A percentile compares a stretch with the other conserved stretches of the same genome.
Conservation (phyloP, 2,113 vertebrate species). For the Climacteris rufus region DNA sequence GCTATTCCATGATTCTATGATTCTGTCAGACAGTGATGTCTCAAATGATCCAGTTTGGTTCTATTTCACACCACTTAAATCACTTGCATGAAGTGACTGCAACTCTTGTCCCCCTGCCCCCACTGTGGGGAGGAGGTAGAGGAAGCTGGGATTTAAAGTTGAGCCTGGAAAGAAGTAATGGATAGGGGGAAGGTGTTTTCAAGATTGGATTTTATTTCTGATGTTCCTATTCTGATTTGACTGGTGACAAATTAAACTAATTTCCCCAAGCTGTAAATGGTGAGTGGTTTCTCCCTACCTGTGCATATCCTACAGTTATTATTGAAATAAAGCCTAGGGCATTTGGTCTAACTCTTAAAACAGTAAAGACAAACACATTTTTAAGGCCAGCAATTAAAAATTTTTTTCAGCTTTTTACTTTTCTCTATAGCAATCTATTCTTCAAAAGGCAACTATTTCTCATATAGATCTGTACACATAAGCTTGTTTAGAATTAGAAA, state of each 20-base stretch:
- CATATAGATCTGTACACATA: background rate
- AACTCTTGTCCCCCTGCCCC: background rate
- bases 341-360: background rate
- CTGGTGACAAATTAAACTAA: background rate
- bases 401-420: background rate
- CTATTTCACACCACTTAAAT: background rate
- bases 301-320: background rate
- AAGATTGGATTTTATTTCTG: background rate
- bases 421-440: background rate
- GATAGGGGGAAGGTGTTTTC: background rate
- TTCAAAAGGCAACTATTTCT: background rate
- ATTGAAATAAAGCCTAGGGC: background rate
- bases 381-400: background rate
- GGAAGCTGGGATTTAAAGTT: rapidly evolving
- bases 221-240: background rate
- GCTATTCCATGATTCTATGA: background rate
- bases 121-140: background rate
- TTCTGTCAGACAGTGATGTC: background rate
- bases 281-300: too few relatives aligned
- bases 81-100: background rate
- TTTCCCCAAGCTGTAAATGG: background rate
- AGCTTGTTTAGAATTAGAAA: background rate
- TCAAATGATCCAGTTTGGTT: background rate
- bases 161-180: background rate
- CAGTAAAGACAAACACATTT: background rate